phyloP scores from a whole-genome alignment of 2,888 invertebrate genomes.

The Brenthis ino region DNA sequence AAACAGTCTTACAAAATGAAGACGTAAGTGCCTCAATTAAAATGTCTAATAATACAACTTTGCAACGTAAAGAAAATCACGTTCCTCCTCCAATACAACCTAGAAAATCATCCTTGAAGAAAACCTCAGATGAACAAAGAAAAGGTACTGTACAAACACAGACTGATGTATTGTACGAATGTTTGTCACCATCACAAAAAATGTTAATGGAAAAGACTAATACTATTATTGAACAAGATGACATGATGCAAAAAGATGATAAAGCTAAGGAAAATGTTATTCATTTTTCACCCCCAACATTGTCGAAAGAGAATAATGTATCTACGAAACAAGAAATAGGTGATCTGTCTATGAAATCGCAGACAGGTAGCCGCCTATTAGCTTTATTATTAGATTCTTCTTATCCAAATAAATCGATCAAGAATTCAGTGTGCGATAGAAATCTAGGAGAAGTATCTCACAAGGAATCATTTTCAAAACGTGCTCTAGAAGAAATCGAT shows the following conservation, averaged over 20 bases:
- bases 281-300: background rate
- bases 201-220: constrained; percentile 81
- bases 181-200: constrained; percentile 88
- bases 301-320: background rate
- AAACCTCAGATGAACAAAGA: constrained; percentile 63
- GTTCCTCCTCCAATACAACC: constrained; percentile 72
- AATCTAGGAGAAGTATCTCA: constrained; percentile 43
- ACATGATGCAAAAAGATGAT: constrained; percentile 69
- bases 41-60: constrained; percentile 37
- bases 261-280: constrained; percentile 8
- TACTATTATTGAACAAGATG: constrained; percentile 71
- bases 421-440: constrained; percentile 47
- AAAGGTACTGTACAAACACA: constrained; percentile 82
- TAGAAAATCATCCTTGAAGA: constrained; percentile 70
- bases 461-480: constrained; percentile 32
- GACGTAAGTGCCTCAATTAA: constrained; percentile 8
- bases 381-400: constrained; percentile 83
- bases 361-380: constrained; percentile 83
- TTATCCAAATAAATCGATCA: constrained; percentile 60
- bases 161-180: constrained; percentile 83
- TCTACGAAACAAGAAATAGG: background rate
- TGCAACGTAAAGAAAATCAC: constrained; percentile 45
- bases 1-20: constrained; percentile 15
- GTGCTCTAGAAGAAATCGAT: constrained; percentile 32
- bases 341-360: constrained; percentile 65